phyloP scores from a whole-genome alignment of 2,797 vertebrate species.

The Ctenosaura bakeri region DNA sequence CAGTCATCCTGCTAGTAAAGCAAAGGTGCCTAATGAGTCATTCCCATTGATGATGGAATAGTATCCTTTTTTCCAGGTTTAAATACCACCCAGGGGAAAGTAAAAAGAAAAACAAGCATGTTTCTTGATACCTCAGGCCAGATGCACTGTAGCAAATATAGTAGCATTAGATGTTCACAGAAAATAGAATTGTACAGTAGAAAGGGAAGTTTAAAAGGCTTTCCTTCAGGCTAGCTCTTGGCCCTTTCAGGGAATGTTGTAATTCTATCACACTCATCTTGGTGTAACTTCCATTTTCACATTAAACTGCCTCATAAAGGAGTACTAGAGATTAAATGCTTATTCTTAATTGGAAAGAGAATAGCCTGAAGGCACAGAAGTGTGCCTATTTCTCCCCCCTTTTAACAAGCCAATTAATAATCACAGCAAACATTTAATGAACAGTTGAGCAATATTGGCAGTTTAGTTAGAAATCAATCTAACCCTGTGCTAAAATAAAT shows the following conservation, averaged over 20 bases:
- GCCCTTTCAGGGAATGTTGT: conserved; percentile 43
- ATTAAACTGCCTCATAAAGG: conserved; percentile 67
- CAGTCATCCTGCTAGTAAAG: conserved; percentile 71
- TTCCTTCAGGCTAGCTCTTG: conserved; percentile 59
- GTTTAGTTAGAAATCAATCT: conserved; percentile 45
- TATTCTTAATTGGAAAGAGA: conserved; percentile 70
- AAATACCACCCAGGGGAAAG: conserved; percentile 26
- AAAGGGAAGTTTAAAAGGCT: conserved; percentile 48
- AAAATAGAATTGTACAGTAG: conserved; percentile 58
- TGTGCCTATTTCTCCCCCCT: conserved; percentile 50
- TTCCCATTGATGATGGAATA: conserved; percentile 50
- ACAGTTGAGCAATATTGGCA: conserved; percentile 38
- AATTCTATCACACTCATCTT: conserved; percentile 40
- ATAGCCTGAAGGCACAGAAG: conserved; percentile 67
- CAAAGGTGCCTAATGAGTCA: conserved; percentile 61
- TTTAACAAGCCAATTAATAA: conserved; percentile 72
- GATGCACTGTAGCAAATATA: conserved; percentile 15
- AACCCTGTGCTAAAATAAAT: conserved; percentile 35
- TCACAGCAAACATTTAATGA: conserved; percentile 60
- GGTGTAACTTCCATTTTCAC: conserved; percentile 50
- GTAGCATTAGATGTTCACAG: conserved; percentile 18
- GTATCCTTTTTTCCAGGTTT: conserved; percentile 30
- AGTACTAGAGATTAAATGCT: conserved; percentile 67
- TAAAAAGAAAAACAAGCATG: conserved; percentile 25
- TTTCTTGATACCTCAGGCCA: conserved; percentile 37